These are phyloP conservation scores for Leptinotarsa defecta DNA, from an alignment of 1,140 invertebrate genomes.

Conservation along the genomic window DNA sequence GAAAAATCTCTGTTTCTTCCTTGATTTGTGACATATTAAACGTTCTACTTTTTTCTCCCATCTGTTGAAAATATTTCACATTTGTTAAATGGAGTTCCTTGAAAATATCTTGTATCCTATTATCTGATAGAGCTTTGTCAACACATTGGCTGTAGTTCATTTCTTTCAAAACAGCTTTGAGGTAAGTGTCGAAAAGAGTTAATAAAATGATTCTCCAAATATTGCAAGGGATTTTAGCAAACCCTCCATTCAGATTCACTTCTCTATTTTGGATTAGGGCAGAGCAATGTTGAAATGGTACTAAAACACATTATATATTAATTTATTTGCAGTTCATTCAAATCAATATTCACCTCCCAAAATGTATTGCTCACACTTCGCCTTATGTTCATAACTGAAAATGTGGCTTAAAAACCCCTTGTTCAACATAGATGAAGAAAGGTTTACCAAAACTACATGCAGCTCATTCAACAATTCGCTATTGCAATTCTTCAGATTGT, in stretches of 20 bases:
- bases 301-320: conserved; percentile 22
- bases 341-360: not conserved
- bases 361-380: conserved; percentile 28
- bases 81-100: conserved; percentile 36
- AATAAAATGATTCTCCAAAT: conserved; percentile 61
- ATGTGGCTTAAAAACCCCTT: conserved; percentile 29
- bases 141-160: conserved; percentile 51
- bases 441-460: conserved; percentile 50
- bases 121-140: conserved; percentile 59
- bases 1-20: conserved; percentile 65
- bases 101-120: conserved; percentile 53
- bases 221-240: conserved; percentile 60
- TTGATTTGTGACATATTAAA: conserved; percentile 60
- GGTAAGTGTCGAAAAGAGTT: conserved; percentile 59
- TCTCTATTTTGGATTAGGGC: conserved; percentile 59
- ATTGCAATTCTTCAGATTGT: conserved; percentile 37
- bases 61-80: conserved; percentile 40
- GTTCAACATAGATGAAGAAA: conserved; percentile 25
- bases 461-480: conserved; percentile 36
- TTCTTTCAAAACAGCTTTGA: conserved; percentile 54
- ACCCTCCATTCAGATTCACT: conserved; percentile 60
- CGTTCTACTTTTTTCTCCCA: conserved; percentile 35
- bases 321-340: not conserved
- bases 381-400: conserved; percentile 16
- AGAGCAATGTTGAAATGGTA: conserved; percentile 61